Evolutionary conservation across 37 sponge, comb jelly and placozoan genomes (phyloP), one percentile per base, ranked within the genome.

Genomic region (Chondrilla cf. caribensis): DNA sequence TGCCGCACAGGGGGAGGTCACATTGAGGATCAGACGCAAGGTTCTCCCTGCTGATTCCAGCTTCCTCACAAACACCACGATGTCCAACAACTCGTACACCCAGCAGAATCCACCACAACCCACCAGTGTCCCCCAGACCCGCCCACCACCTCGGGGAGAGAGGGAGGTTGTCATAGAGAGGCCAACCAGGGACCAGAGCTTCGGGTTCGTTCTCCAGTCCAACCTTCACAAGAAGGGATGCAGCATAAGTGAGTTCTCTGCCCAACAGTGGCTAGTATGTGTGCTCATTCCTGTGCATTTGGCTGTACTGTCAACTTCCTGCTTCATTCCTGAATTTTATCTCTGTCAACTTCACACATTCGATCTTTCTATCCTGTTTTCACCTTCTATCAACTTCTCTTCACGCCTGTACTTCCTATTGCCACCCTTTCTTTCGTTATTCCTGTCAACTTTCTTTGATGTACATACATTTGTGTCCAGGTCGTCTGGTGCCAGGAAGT

Each of bases 131-230:
- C 51, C 51, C 6, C 51, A 6, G 11, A 14, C 51, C 51, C 6
- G 51, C 11, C 21, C 18, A 7, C 59, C 73, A 36, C 86, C 88
- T 11, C 72, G 55, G 38, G 89, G 86, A 24, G 33, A 78, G 3
- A 82, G 92, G 42, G 86, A 88, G 8, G 84, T 92, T 0, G 71
- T 83, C 58, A 80, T 92, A 18, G 40, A 88, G 36, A 55, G 92
- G 40, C 89, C 86, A 7, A 83, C 87, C 58, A 44, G 47, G 0
- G 87, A 87, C 62, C 91, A 84, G 36, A 89, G 92, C 51, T 96
- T 96, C 79, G 97, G 97, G 1, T 96, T 96, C 84, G 97, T 96
- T 25, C 85, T 96, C 0, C 97, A 96, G 81, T 93, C 94, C 43
- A 92, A 91, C 80, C 87, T 88, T 0, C 81, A 86, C 18, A 67